Percentiles rank a stretch among this genome's conserved stretches.
Evolutionary conservation across 2,113 vertebrate species (phyloP).

Genomic region (Halichoeres trimaculatus): DNA sequence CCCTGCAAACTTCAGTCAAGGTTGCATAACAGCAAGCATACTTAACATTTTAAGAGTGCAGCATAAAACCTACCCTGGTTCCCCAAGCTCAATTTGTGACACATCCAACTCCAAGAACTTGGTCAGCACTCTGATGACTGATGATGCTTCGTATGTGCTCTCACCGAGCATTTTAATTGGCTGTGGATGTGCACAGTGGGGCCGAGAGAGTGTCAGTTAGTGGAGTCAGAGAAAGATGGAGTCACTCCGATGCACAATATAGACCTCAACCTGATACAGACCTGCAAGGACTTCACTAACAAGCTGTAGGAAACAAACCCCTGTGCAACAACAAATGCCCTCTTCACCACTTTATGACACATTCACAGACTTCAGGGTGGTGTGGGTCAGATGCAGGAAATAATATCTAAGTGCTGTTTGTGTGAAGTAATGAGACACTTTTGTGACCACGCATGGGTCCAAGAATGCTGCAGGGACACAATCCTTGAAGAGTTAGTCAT

Average conservation of each 20-base stretch:
- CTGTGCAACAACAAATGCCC: slow-evolving; percentile 21
- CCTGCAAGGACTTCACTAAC: slow-evolving; percentile 46
- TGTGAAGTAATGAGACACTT: slow-evolving; percentile 65
- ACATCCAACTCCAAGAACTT: neutral
- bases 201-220: slow-evolving; percentile 34
- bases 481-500: slow-evolving; percentile 24
- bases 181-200: slow-evolving; percentile 58
- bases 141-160: slow-evolving; percentile 28
- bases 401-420: slow-evolving; percentile 54
- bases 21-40: neutral
- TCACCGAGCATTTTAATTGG: slow-evolving; percentile 67
- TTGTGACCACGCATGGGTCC: slow-evolving; percentile 43
- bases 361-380: neutral
- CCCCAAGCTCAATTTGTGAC: slow-evolving; percentile 7
- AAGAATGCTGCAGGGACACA: slow-evolving; percentile 59
- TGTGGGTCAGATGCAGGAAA: slow-evolving; percentile 42
- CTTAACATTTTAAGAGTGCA: slow-evolving; percentile 4
- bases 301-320: slow-evolving; percentile 39
- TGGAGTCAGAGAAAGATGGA: neutral
- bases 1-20: neutral
- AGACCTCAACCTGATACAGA: slow-evolving; percentile 5
- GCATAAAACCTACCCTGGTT: neutral
- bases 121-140: slow-evolving; percentile 30
- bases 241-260: slow-evolving; percentile 1
- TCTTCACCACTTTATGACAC: slow-evolving; percentile 3